Conservation (phyloP, 2,113 vertebrate species). For the Patagioenas fasciata region DNA sequence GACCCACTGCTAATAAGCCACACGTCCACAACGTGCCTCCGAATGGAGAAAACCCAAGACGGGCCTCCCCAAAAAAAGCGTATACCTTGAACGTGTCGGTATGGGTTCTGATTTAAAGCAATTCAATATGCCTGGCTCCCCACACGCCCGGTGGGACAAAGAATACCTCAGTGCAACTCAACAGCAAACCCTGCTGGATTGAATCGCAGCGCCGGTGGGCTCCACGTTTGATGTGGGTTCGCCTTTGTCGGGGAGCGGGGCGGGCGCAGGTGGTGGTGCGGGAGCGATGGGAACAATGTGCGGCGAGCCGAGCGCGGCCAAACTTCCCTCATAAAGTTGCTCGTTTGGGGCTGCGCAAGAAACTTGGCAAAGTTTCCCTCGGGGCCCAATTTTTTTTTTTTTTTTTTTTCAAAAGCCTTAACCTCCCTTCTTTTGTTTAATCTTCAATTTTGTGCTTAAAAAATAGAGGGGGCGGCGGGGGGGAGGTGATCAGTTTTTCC, state of each 20-base stretch:
- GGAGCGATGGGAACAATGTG: conserved; percentile 4
- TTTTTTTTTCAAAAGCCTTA: not conserved
- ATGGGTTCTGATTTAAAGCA: conserved; percentile 11
- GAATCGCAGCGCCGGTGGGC: conserved; percentile 6
- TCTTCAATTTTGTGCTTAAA: conserved; percentile 7
- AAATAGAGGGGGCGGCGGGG: not conserved
- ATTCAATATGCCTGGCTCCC: conserved; percentile 26
- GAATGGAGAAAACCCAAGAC: not conserved
- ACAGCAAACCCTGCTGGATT: conserved; percentile 61
- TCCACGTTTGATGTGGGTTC: not conserved
- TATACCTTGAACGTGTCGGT: not conserved
- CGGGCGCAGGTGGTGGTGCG: not conserved
- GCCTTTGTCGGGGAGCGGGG: not conserved
- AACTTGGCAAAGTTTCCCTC: conserved; percentile 51
- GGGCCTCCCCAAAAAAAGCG: not conserved
- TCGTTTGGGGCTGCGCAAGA: not conserved
- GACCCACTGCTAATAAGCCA: not conserved
- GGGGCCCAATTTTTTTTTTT: not conserved
- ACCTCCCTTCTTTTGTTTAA: conserved; percentile 44
- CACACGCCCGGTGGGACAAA: conserved; percentile 42
- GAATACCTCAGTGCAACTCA: conserved; percentile 47
- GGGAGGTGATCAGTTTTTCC: conserved; percentile 8
- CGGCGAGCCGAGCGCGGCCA: not conserved
- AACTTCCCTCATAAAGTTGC: conserved; percentile 39
- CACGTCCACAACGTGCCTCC: not conserved